Base-by-base conservation (phyloP, 2,888 invertebrate species). In the Aphelenchoides bicaudatus region DNA sequence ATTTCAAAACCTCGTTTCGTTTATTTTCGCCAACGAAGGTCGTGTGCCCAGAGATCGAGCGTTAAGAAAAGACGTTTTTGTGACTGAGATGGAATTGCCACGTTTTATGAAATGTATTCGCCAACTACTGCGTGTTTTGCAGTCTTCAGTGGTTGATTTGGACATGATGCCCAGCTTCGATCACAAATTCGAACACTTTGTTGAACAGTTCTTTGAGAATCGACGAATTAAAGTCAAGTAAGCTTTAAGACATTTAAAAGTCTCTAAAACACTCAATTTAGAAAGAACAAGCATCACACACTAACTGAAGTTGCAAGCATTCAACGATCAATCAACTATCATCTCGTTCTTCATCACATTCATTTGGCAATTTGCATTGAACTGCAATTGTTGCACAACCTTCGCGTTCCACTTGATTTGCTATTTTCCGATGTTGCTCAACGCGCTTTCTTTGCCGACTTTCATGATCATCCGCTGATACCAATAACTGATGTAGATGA, bases 391-490 rank as follows among this genome's bases (percentile, higher is more conserved):
- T 2, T 21, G 30, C 52, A 66, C 5, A 46, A 59, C 28, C 55
- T 63, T 10, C 63, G 63, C 3, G 27, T 70, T n/a, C 47, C 56
- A 6, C 56, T 60, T 16, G 62, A 66, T 27, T 50, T 53, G 6
- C 56, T 66, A 0, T 74, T 72, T 60, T 72, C 71, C 54, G 53
- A 53, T 29, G 62, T 61, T 37, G 70, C 70, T 19, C 62, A 62
- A 30, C 59, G 73, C 6, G 74, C 74, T 4, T 67, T 74, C 56
- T 73, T 73, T 50, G 63, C 61, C 13, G 62, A 67, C 6, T 57
- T 75, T 5, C 71, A 75, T 38, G 65, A 69, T 1, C 73, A 75
- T 62, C 74, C 75, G 10, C 48, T 75, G 13, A 65, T 75, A 34
- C 75, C 74, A 2, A 39, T 72, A 46, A 71, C 63, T 29, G 47